Base-by-base conservation (phyloP, 2,113 vertebrate species). In the Indicator indicator region DNA sequence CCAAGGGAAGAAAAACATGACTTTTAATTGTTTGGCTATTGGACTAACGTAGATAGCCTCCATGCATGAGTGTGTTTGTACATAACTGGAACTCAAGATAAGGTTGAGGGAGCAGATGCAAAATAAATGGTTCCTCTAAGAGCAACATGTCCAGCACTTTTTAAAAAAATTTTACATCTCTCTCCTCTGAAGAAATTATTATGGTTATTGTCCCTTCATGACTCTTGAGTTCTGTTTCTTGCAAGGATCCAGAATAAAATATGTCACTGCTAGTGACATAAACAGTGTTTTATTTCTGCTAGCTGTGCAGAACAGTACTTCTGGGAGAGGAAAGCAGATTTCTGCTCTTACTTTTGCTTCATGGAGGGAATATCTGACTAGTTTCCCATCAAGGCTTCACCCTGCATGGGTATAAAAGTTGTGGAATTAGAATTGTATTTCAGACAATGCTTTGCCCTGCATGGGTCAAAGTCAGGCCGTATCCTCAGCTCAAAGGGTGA, bases 241-340 rank as follows among this genome's bases (percentile, higher is more conserved):
- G 76, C 73, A 86, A 71, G 44, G 72, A 78, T 63, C 81, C 73
- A 81, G 50, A 88, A 68, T 86, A 92, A 65, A 77, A 88, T 75
- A 70, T 70, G 54, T 12, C 55, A n/a, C 27, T 38, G 17, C 16
- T 91, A 81, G 65, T 69, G 65, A 82, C 36, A 93, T 56, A 95
- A 93, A 65, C 33, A 69, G 24, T 68, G 36, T 50, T 95, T 95
- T 78, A 42, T 83, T 95, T 81, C 79, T 86, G 23, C n/a, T 78
- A 62, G 58, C 50, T 2, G 0, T 69, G 65, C 69, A 90, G 58
- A 94, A 65, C 54, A 78, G 44, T 70, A 60, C 28, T 83, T 91
- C 13, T 54, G 82, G 56, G 75, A 77, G 68, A 76, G 6, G 27
- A 11, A 83, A 72, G 15, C 16, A 62, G 52, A 9, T 64, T 74